Conservation (phyloP, 1,140 invertebrate species). For the Pseudomyrmex concolor region DNA sequence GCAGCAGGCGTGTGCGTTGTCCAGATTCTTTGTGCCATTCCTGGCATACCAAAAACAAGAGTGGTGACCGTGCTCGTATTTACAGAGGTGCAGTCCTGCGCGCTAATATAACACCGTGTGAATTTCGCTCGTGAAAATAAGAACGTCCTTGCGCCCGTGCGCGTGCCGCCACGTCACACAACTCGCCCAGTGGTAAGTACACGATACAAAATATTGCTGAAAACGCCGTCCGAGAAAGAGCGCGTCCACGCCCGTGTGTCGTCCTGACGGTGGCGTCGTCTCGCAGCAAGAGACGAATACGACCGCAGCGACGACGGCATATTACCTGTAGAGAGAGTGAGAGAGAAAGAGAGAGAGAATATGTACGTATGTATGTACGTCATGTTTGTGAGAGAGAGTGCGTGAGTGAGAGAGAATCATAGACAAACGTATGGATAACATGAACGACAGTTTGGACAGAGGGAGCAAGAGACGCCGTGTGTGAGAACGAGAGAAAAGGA, state of each 20-base stretch:
- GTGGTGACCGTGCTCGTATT: slow-evolving; percentile 91
- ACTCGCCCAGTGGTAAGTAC: slow-evolving; percentile 89
- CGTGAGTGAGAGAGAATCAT: not conserved
- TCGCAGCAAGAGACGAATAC: slow-evolving; percentile 62
- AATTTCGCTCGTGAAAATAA: slow-evolving; percentile 65
- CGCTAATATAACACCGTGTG: slow-evolving; percentile 74
- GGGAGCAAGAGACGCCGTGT: not conserved
- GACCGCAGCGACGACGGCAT: slow-evolving; percentile 68
- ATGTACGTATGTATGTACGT: too few species aligned
- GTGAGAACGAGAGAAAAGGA: slow-evolving; percentile 13
- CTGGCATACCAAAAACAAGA: slow-evolving; percentile 95
- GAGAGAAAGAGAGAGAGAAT: slow-evolving; percentile 43
- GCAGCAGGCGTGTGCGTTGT: slow-evolving; percentile 94
- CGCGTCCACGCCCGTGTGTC: slow-evolving; percentile 74
- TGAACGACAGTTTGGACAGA: slow-evolving; percentile 8
- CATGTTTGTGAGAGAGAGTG: slow-evolving; percentile 54
- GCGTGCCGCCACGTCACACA: slow-evolving; percentile 83
- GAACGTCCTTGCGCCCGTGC: slow-evolving; percentile 77
- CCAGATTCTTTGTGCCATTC: slow-evolving; percentile 97
- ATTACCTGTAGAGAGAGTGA: slow-evolving; percentile 57
- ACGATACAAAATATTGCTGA: slow-evolving; percentile 66
- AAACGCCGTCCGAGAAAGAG: slow-evolving; percentile 61
- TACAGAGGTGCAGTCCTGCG: slow-evolving; percentile 85
- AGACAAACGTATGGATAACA: too few species aligned
- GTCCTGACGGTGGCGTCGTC: slow-evolving; percentile 67